Percentiles rank a stretch among this genome's conserved stretches.
phyloP scores from a whole-genome alignment of 2,888 invertebrate species.

The Leucozona laternaria region DNA sequence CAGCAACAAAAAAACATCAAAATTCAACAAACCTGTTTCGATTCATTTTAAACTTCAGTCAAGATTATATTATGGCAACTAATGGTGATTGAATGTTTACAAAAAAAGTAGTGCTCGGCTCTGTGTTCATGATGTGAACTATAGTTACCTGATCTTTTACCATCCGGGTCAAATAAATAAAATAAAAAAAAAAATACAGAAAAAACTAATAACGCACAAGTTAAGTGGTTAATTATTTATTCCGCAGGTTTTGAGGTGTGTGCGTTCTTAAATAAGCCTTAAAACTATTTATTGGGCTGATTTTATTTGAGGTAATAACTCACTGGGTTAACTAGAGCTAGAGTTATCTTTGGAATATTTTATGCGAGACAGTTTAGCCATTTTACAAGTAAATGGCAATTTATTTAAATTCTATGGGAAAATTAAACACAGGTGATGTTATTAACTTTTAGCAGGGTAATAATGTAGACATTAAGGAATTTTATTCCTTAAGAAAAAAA shows the following conservation, averaged over 20 bases:
- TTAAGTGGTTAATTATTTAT: constrained; percentile 60
- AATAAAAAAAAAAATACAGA: background rate
- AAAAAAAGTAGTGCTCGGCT: constrained; percentile 52
- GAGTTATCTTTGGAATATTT: constrained; percentile 9
- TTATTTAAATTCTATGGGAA: constrained; percentile 38
- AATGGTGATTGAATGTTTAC: constrained; percentile 66
- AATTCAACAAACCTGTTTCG: constrained; percentile 63
- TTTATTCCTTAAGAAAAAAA: background rate
- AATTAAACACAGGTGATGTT: background rate
- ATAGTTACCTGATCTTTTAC: constrained; percentile 61
- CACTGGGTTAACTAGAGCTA: constrained; percentile 33
- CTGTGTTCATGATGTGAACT: constrained; percentile 54
- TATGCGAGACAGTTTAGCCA: constrained; percentile 21
- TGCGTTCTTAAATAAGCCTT: constrained; percentile 6
- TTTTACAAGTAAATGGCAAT: constrained; percentile 30
- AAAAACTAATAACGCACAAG: constrained; percentile 39
- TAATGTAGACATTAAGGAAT: background rate
- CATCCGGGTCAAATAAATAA: constrained; percentile 46
- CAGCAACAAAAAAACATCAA: constrained; percentile 4
- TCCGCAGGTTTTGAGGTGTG: constrained; percentile 26
- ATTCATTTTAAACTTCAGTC: constrained; percentile 23
- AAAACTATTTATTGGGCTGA: constrained; percentile 22
- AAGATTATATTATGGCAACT: constrained; percentile 36
- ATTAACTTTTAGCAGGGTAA: background rate
- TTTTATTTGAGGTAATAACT: constrained; percentile 29